These are phyloP conservation scores for Muscidifurax raptorellus DNA, from an alignment of 1,140 invertebrate species.

Conservation along the genomic window DNA sequence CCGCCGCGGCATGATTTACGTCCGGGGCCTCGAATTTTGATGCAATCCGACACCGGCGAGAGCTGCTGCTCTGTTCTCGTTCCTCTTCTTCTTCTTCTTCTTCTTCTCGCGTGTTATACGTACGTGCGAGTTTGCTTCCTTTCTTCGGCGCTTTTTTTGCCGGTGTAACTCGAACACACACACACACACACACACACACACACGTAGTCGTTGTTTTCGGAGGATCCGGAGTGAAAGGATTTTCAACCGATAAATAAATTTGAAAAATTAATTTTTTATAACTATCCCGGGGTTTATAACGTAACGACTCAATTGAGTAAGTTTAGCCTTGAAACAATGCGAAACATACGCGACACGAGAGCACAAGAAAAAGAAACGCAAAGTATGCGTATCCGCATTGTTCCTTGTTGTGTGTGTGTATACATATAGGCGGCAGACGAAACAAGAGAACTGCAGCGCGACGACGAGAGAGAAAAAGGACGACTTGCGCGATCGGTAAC, in stretches of 20 bases:
- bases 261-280: background rate
- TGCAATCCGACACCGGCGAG: constrained; percentile 28
- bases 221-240: background rate
- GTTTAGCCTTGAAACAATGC: too few species aligned
- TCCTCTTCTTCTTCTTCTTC: background rate
- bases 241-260: background rate
- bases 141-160: background rate
- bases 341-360: too few species aligned
- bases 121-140: background rate
- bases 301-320: background rate
- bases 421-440: background rate
- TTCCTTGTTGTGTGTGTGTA: background rate
- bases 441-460: background rate
- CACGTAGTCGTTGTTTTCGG: too few species aligned
- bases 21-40: constrained; percentile 30
- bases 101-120: too few species aligned
- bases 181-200: background rate
- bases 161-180: background rate
- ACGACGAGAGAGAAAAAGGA: too few species aligned
- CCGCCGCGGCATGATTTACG: constrained; percentile 37
- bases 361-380: background rate
- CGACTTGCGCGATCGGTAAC: background rate
- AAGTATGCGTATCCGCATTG: background rate
- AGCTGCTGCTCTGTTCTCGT: background rate
- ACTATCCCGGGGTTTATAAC: too few species aligned